Evolutionary conservation across 2,888 invertebrate genomes (phyloP).

Genomic region (Phyllotreta striolata): DNA sequence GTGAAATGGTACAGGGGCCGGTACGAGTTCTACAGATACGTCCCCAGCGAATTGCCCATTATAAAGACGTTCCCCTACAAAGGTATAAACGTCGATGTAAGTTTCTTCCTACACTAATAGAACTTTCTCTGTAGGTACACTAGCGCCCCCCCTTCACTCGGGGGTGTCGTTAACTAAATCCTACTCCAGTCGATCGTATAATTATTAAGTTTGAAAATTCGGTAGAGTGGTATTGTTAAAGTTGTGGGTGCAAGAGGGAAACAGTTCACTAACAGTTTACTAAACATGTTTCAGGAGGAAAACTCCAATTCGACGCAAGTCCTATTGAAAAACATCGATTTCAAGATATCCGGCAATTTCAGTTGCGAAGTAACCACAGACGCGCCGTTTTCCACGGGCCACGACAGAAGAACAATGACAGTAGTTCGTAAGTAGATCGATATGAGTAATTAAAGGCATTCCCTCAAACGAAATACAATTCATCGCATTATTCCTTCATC

Average conservation of each 20-base stretch:
- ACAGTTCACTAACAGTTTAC: conserved; percentile 8
- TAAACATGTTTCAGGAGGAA: conserved; percentile 65
- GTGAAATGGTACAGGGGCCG: conserved; percentile 89
- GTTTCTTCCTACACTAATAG: conserved; percentile 7
- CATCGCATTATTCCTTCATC: conserved; percentile 1
- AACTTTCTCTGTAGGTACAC: too few relatives aligned
- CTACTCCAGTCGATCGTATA: too few relatives aligned
- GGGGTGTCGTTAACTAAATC: too few relatives aligned
- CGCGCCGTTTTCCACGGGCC: conserved; percentile 72
- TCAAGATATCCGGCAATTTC: conserved; percentile 77
- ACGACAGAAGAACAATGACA: conserved; percentile 71
- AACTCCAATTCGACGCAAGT: conserved; percentile 80
- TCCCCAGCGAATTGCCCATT: conserved; percentile 73
- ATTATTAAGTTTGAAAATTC: too few relatives aligned
- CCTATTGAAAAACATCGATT: conserved; percentile 73
- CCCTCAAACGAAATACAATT: too few relatives aligned
- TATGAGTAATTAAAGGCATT: neutral
- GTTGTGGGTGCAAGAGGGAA: too few relatives aligned
- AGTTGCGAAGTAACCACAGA: conserved; percentile 83
- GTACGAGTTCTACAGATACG: conserved; percentile 85
- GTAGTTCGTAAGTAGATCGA: conserved; percentile 74
- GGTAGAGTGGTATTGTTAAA: too few relatives aligned
- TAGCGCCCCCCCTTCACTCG: too few relatives aligned
- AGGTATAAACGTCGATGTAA: conserved; percentile 84
- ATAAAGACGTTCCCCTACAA: conserved; percentile 77